These are phyloP conservation scores for Drosophila nasuta DNA, from an alignment of 1,140 invertebrate species.

Conservation along the genomic window DNA sequence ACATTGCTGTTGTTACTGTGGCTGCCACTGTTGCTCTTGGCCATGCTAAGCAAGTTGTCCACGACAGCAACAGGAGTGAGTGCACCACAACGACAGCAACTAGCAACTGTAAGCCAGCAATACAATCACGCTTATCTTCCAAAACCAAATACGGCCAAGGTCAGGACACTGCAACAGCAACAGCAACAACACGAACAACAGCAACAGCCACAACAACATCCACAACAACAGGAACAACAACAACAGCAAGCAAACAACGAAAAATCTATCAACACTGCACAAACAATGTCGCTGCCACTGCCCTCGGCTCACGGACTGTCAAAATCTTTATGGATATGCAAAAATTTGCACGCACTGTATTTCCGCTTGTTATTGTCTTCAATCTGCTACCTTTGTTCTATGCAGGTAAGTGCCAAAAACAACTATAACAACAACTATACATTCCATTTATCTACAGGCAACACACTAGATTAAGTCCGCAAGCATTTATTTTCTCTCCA, in stretches of 20 bases:
- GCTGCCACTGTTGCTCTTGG: conserved; percentile 59
- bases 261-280: conserved; percentile 54
- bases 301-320: conserved; percentile 50
- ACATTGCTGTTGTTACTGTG: conserved; percentile 44
- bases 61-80: background rate
- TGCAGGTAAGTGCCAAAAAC: conserved; percentile 77
- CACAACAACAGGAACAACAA: conserved; percentile 24
- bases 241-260: conserved; percentile 60
- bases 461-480: conserved; percentile 11
- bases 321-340: conserved; percentile 77
- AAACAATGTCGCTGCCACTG: conserved; percentile 45
- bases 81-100: conserved; percentile 15
- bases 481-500: background rate
- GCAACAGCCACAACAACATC: conserved; percentile 21
- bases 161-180: conserved; percentile 57
- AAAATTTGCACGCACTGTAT: conserved; percentile 79
- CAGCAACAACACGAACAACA: conserved; percentile 28
- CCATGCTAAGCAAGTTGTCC: conserved; percentile 44
- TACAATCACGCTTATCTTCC: conserved; percentile 79
- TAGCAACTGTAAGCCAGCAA: conserved; percentile 34
- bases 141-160: conserved; percentile 59
- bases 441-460: conserved; percentile 17
- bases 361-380: conserved; percentile 82
- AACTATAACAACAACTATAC: background rate
- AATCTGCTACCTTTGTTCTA: conserved; percentile 84